A percentile compares a stretch with the other conserved stretches of the same genome.
These are phyloP conservation scores for Thalassaphorura encarpata DNA, from an alignment of 1,140 invertebrate genomes.

Conservation along the genomic window DNA sequence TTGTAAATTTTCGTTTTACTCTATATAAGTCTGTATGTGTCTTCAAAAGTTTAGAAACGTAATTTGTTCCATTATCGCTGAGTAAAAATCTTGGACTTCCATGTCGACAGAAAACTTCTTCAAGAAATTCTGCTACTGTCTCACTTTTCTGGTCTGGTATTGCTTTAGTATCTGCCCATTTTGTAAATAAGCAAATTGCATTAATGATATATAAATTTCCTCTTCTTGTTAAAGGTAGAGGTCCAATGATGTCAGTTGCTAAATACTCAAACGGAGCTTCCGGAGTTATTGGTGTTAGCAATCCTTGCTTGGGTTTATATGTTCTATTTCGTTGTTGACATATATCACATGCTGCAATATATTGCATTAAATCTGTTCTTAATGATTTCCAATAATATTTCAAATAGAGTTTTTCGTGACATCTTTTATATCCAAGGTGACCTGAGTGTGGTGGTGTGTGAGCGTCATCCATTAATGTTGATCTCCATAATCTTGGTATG, in stretches of 20 bases:
- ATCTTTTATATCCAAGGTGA: neutral
- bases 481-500: neutral
- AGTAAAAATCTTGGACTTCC: neutral
- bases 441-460: neutral
- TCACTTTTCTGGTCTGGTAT: neutral
- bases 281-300: neutral
- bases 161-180: neutral
- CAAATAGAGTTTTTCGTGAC: neutral
- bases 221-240: conserved; percentile 34
- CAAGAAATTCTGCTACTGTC: conserved; percentile 2
- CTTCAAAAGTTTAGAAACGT: neutral
- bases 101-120: neutral
- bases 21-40: neutral
- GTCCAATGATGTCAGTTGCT: conserved; percentile 38
- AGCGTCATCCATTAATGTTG: neutral
- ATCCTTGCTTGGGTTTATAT: neutral
- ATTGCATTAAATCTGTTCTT: conserved; percentile 22
- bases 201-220: conserved; percentile 34
- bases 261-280: conserved; percentile 11
- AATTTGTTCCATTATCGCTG: conserved; percentile 4
- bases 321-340: neutral
- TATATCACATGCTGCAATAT: conserved; percentile 14
- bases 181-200: neutral
- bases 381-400: conserved; percentile 35
- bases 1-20: neutral